These are phyloP conservation scores for Turritopsis dohrnii DNA, from an alignment of 30 jellyfish, hydroid and myxozoan genomes.

Conservation along the genomic window DNA sequence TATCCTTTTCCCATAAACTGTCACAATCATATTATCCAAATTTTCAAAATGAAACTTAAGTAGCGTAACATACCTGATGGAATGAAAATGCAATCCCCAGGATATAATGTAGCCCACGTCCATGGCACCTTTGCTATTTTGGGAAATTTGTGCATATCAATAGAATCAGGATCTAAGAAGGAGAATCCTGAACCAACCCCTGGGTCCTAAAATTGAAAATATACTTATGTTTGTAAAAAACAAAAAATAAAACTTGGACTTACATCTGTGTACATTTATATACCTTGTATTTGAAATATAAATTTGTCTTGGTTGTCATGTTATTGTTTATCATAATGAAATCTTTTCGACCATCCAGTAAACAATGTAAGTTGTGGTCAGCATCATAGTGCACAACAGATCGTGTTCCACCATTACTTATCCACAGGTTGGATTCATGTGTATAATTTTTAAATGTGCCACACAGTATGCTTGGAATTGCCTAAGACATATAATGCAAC, in stretches of 20 bases:
- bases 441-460: constrained; percentile 84
- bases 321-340: constrained; percentile 74
- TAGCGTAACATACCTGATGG: constrained; percentile 60
- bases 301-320: constrained; percentile 12
- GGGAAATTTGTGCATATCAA: constrained; percentile 55
- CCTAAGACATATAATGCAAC: too few species aligned
- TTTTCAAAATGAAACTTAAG: too few species aligned
- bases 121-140: constrained; percentile 73
- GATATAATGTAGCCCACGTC: constrained; percentile 71
- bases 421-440: constrained; percentile 90
- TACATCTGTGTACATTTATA: background rate
- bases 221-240: background rate
- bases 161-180: constrained; percentile 57
- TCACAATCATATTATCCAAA: background rate
- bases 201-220: constrained; percentile 5
- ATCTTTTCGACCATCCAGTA: constrained; percentile 87
- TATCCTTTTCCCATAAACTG: too few species aligned
- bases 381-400: constrained; percentile 93
- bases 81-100: constrained; percentile 84
- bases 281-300: constrained; percentile 24
- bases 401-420: constrained; percentile 85
- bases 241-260: background rate
- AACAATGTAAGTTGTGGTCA: constrained; percentile 84
- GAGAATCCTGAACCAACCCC: constrained; percentile 95
- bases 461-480: constrained; percentile 79